Base-by-base conservation (phyloP, 2,888 invertebrate genomes). In the Drosophila aldrichi region DNA sequence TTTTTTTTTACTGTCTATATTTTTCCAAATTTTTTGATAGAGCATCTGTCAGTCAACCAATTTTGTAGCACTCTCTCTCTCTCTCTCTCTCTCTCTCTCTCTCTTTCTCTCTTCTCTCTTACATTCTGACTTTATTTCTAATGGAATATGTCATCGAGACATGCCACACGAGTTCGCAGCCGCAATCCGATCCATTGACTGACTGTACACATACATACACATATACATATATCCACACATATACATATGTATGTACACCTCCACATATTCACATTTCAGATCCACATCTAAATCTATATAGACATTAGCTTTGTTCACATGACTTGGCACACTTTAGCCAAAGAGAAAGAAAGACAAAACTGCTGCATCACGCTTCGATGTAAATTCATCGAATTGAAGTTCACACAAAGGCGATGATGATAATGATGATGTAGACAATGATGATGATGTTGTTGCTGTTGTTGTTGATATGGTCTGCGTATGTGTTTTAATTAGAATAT, bases 401-500 rank as follows among this genome's bases (percentile, higher is more conserved):
- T 77, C 79, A 77, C 77, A 72, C 79, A 58, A 63, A 49, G 56
- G 8, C 52, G 40, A 60, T 61, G 61, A 71, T 46, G 54, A 68
- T 65, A 32, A 76, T 65, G 59, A 48, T 38, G 48, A 49, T 51
- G 49, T 56, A 29, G n/a, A 44, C 32, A 51, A 62, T 67, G 38
- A 66, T 62, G 54, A 52, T 46, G 69, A 12, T 55, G 22, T 32
- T 62, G 49, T 54, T 77, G 57, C 20, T 56, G 58, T 18, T 71
- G n/a, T n/a, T n/a, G 57, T 25, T 56, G 62, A 58, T 52, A 43
- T 18, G 65, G 81, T 74, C 81, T 65, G 79, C 70, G 74, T 86
- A 71, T 86, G 73, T 78, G 87, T 86, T 86, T 86, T 86, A 86
- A 86, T 86, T 86, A 88, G 86, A 86, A 86, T 86, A 88, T 86